Evolutionary conservation across 2,113 vertebrate genomes (phyloP), one percentile per base, ranked within the genome.

Genomic region (Campylomormyrus numenius): DNA sequence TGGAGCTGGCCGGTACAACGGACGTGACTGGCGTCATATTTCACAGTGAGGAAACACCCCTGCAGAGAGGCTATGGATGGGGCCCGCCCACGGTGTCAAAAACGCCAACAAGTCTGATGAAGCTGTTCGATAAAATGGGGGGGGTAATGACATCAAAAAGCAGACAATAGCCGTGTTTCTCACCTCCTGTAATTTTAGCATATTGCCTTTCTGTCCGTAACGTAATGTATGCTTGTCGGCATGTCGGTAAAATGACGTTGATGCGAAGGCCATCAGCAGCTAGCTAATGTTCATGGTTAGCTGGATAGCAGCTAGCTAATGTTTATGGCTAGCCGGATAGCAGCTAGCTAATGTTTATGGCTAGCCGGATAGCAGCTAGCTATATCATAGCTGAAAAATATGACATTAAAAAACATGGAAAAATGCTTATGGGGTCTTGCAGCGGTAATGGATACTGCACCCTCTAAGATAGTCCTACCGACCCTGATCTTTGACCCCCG

Each of bases 31-130:
- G 45, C n/a, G 17, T 74, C 88, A 74, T 88, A 88, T 88, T 74
- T 88, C 88, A 88, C 46, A 74, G n/a, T 77, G 62, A 35, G 56
- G 49, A 77, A 66, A 74, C 88, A 88, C 35, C 45, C 35, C 35
- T 58, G 8, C 31, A 27, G 87, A 88, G 35, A n/a, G 46, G 39
- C 53, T 9, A 48, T 10, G 83, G 39, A 85, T 24, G 42, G n/a
- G 42, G 8, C 8, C 83, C 9, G 10, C 45, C 17, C 19, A 21
- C 4, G 4, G 19, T 10, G 87, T n/a, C 19, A n/a, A 66, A 88
- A 88, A 88, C 21, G 11, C 10, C 45, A 88, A 49, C 9, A 31
- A 49, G 58, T 50, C 6, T 19, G 46, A 50, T 35, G 49, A 50
- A 17, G 49, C 11, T n/a, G 27, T 52, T 27, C 42, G 10, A 27